A percentile compares a stretch with the other conserved stretches of the same genome.
Conservation (phyloP, 1,140 invertebrate species). For the Drosophila nigromelanica region DNA sequence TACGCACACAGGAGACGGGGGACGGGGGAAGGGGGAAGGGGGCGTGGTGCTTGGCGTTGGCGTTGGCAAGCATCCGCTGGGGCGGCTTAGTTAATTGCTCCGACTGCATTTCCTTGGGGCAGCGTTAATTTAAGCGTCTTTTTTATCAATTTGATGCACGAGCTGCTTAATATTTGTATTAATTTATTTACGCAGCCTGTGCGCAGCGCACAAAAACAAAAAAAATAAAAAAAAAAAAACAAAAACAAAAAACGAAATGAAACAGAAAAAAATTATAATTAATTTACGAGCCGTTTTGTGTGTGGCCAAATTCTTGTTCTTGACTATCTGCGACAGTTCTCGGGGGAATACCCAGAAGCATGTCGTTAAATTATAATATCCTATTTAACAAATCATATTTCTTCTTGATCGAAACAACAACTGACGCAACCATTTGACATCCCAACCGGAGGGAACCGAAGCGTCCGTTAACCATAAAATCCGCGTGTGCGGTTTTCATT, state of each 20-base stretch:
- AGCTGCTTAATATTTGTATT: constrained; percentile 63
- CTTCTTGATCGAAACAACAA: constrained; percentile 59
- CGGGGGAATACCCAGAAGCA: constrained; percentile 56
- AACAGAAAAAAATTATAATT: constrained; percentile 33
- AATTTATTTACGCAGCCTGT: constrained; percentile 66
- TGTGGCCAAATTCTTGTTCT: constrained; percentile 46
- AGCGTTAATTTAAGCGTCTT: constrained; percentile 44
- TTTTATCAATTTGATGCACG: constrained; percentile 64
- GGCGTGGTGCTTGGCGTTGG: neutral
- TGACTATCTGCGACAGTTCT: constrained; percentile 13
- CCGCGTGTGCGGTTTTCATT: constrained; percentile 36
- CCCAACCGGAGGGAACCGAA: constrained; percentile 14
- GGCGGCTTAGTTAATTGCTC: constrained; percentile 32
- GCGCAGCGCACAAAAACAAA: constrained; percentile 10
- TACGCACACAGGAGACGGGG: neutral
- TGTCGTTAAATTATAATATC: constrained; percentile 71
- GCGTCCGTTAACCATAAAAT: constrained; percentile 50
- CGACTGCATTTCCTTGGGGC: constrained; percentile 21
- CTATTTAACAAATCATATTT: constrained; percentile 78
- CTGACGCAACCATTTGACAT: constrained; percentile 73
- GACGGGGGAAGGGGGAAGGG: neutral
- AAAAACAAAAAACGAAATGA: neutral
- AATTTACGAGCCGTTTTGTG: constrained; percentile 62
- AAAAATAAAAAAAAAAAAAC: neutral
- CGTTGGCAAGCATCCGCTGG: constrained; percentile 2